Evolutionary conservation across 2,797 vertebrate species (phyloP).

Genomic region (Coregonus sp.): DNA sequence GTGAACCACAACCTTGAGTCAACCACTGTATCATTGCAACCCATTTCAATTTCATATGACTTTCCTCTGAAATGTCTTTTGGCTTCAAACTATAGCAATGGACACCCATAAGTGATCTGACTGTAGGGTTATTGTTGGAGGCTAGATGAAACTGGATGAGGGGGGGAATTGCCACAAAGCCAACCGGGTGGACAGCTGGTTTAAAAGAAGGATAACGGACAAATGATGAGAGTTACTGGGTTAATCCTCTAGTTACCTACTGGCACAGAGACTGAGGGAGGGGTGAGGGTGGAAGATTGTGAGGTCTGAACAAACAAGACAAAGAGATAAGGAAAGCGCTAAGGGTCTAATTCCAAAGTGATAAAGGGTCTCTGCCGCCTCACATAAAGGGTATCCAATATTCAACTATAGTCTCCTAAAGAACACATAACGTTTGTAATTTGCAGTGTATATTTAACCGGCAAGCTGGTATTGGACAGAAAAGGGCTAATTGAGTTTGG

Average conservation of each 20-base stretch:
- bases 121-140: background rate
- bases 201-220: constrained; percentile 45
- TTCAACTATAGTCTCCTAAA: background rate
- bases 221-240: constrained; percentile 63
- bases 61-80: no score
- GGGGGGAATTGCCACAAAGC: constrained; percentile 20
- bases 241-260: constrained; percentile 63
- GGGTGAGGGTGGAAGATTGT: constrained; percentile 62
- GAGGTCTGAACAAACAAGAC: constrained; percentile 75
- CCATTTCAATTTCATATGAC: no score
- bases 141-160: constrained; percentile 20
- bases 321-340: constrained; percentile 70
- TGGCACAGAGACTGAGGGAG: constrained; percentile 28
- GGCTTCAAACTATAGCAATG: no score
- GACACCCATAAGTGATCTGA: no score
- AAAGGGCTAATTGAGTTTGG: no score
- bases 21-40: no score
- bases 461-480: constrained; percentile 14
- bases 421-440: constrained; percentile 8
- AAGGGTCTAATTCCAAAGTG: constrained; percentile 81
- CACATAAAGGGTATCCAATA: constrained; percentile 34
- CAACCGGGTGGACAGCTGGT: constrained; percentile 24
- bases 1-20: no score
- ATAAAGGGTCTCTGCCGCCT: constrained; percentile 58
- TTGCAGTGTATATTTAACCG: background rate